Base-by-base conservation (phyloP, 1,140 invertebrate species). In the Epicauta chinensis region DNA sequence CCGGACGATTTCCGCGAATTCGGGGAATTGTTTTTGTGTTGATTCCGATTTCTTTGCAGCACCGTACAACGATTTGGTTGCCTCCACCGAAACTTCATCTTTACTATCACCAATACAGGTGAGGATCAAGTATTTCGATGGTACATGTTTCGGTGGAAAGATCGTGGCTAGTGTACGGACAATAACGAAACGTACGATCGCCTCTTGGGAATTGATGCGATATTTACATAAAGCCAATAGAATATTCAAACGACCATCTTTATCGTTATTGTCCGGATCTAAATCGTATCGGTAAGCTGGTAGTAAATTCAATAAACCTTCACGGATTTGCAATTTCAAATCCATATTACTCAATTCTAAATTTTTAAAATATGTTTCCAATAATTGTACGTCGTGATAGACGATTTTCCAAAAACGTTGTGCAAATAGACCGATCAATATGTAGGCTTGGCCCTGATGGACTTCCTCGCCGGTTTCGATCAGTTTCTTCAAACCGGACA, bases 71-170 rank as follows among this genome's bases (percentile, higher is more conserved):
- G 80, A 77, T 73, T 84, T 84, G 34, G 79, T 67, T 11, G 87
- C 86, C 72, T 89, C 86, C 11, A 73, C 72, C 51, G 80, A 80
- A 5, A 91, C 82, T 63, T 91, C 88, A 51, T 86, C 84, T 71
- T 89, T 87, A 16, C 84, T 86, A 67, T 96, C 91, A 30, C 89
- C 90, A 60, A 83, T 84, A 9, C 90, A 88, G 15, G 93, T 66
- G n/a, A 96, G 72, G 30, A 96, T 72, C 11, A 93, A 73, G 67
- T 89, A 93, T 58, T 90, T 76, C 1, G 91, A 88, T 2, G 88
- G 82, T 2, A 89, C 79, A 69, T 93, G 87, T 61, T 88, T 78
- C 17, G 81, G 72, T 3, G 86, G 84, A 71, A 93, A 96, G 38
- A 93, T 83, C 12, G 80, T 81, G 2, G 84, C 81, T 1, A 89